These are phyloP conservation scores for Laspeyria flexula DNA, from an alignment of 2,888 invertebrate species.

Conservation along the genomic window DNA sequence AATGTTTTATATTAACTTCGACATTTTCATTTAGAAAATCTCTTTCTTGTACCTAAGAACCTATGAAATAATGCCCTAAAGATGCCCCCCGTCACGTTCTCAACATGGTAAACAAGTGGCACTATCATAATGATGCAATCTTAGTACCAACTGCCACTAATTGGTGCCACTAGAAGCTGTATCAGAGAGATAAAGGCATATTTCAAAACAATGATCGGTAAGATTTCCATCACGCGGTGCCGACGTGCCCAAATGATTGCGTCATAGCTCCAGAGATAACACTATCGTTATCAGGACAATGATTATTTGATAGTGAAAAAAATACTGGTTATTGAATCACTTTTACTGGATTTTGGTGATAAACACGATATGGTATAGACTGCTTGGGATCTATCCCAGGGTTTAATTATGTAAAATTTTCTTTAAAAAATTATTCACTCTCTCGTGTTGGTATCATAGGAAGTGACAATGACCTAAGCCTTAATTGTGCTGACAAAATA, in stretches of 20 bases:
- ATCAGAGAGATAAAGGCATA: constrained; percentile 12
- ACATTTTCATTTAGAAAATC: too few species aligned
- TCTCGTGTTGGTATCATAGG: too few species aligned
- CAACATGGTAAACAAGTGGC: constrained; percentile 10
- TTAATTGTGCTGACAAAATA: too few species aligned
- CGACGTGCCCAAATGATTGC: constrained; percentile 1
- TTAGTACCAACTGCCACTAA: constrained; percentile 15
- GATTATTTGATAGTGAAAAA: neutral
- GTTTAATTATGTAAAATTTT: too few species aligned
- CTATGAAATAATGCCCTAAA: neutral
- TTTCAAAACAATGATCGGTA: constrained; percentile 14
- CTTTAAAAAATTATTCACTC: too few species aligned
- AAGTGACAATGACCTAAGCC: too few species aligned
- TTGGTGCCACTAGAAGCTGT: constrained; percentile 13
- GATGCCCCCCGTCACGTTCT: neutral
- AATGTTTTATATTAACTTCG: too few species aligned
- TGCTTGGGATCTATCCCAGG: too few species aligned
- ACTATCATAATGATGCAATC: constrained; percentile 13
- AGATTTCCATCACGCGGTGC: constrained; percentile 12
- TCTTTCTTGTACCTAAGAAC: too few species aligned
- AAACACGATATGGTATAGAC: too few species aligned
- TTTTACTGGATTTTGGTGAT: too few species aligned
- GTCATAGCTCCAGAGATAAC: neutral
- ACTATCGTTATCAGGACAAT: neutral
- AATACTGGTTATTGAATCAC: neutral